Conservation (phyloP, 64 coral and sea anemone genomes). For the Hydrozoanthus tunicans region DNA sequence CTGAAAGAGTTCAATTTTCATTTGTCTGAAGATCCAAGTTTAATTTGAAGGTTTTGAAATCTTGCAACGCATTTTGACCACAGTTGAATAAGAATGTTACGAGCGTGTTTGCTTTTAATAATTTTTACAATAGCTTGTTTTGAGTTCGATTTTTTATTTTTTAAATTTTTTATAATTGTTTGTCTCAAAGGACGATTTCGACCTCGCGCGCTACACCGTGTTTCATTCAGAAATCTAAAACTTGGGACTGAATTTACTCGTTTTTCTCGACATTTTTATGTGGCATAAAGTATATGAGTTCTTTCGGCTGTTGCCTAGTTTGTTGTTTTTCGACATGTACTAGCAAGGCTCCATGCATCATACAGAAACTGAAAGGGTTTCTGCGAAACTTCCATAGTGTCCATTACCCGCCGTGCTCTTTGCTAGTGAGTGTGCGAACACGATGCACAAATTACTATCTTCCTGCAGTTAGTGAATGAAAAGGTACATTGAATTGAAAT, state of each 20-base stretch:
- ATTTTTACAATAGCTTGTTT: slow-evolving; percentile 33
- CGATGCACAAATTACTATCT: not conserved
- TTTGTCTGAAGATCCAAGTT: not conserved
- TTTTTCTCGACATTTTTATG: not conserved
- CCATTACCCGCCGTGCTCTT: not conserved
- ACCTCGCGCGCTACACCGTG: not conserved
- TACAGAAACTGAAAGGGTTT: too few relatives aligned
- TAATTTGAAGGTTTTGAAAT: not conserved
- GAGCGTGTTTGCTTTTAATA: slow-evolving; percentile 39
- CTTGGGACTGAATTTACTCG: not conserved
- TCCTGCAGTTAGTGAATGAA: not conserved
- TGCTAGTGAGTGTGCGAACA: not conserved
- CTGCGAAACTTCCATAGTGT: too few relatives aligned
- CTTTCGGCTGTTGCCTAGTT: too few relatives aligned
- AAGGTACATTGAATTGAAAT: not conserved
- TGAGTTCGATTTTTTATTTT: slow-evolving; percentile 38
- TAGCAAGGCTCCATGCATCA: too few relatives aligned
- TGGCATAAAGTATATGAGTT: not conserved
- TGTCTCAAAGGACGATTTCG: not conserved
- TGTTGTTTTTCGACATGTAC: too few relatives aligned
- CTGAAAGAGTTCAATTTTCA: slow-evolving; percentile 6
- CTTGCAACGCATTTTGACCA: not conserved
- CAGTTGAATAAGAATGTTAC: slow-evolving; percentile 9
- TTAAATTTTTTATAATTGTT: slow-evolving; percentile 13
- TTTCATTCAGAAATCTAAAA: not conserved